Conservation (phyloP, 2,888 invertebrate species). For the Balanococcus diminutus region DNA sequence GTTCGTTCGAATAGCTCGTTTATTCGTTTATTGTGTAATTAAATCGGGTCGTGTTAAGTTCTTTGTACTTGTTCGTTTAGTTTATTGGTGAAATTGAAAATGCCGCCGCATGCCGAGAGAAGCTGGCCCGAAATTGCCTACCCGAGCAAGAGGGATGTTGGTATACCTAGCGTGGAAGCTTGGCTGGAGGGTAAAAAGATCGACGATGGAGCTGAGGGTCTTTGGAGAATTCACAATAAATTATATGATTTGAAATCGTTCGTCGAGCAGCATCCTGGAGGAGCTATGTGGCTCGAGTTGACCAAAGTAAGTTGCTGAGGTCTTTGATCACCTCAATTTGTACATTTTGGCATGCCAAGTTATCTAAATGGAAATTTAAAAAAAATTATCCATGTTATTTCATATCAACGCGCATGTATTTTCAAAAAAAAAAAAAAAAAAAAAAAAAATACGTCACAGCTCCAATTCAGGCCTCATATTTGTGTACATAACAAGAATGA, state of each 20-base stretch:
- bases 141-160: constrained; percentile 60
- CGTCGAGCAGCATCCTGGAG: constrained; percentile 82
- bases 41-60: background rate
- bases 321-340: background rate
- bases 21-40: background rate
- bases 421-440: no score
- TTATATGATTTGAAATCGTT: constrained; percentile 87
- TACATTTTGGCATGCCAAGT: no score
- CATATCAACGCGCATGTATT: background rate
- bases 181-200: constrained; percentile 72
- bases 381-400: no score
- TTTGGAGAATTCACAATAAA: constrained; percentile 77
- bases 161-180: constrained; percentile 63
- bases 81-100: background rate
- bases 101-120: constrained; percentile 60
- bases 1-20: background rate
- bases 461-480: no score
- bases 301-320: constrained; percentile 59
- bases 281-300: constrained; percentile 72
- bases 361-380: no score
- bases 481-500: no score
- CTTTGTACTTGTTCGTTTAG: background rate
- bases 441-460: no score
- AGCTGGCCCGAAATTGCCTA: constrained; percentile 66
- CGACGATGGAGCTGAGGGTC: constrained; percentile 76